phyloP scores from a whole-genome alignment of 2,888 invertebrate species.

The Tipula vernalis region DNA sequence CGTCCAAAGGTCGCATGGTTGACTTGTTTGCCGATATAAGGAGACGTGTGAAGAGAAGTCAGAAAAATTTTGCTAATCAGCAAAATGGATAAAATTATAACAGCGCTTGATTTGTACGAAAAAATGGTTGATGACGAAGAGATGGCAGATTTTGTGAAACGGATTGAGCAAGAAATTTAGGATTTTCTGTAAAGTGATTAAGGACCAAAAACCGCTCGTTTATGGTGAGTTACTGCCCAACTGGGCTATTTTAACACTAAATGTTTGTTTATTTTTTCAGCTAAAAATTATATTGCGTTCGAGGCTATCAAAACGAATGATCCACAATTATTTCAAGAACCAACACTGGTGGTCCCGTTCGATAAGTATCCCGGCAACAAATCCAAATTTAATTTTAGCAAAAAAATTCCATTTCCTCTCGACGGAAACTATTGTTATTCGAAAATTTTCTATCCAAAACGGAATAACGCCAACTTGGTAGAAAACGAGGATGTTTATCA shows the following conservation, averaged over 20 bases:
- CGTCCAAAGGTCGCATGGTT: background rate
- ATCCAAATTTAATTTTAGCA: background rate
- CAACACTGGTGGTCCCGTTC: background rate
- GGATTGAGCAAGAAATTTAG: background rate
- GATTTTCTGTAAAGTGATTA: background rate
- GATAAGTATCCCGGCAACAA: background rate
- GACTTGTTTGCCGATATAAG: background rate
- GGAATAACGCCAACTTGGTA: background rate
- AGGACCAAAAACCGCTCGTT: background rate
- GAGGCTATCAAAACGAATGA: background rate
- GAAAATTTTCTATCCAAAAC: background rate
- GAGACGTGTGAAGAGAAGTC: background rate
- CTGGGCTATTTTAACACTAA: background rate
- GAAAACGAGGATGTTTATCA: background rate
- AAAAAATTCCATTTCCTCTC: background rate
- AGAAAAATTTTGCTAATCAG: background rate
- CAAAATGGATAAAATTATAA: background rate
- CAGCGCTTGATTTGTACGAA: background rate
- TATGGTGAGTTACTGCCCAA: background rate
- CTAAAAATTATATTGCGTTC: background rate
- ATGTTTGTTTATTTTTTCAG: background rate
- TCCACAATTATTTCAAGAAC: background rate
- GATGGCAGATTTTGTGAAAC: background rate
- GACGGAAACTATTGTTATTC: background rate
- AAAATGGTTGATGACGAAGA: background rate